These are phyloP conservation scores for Carassius carassius DNA, from an alignment of 2,113 vertebrate genomes.

Conservation along the genomic window DNA sequence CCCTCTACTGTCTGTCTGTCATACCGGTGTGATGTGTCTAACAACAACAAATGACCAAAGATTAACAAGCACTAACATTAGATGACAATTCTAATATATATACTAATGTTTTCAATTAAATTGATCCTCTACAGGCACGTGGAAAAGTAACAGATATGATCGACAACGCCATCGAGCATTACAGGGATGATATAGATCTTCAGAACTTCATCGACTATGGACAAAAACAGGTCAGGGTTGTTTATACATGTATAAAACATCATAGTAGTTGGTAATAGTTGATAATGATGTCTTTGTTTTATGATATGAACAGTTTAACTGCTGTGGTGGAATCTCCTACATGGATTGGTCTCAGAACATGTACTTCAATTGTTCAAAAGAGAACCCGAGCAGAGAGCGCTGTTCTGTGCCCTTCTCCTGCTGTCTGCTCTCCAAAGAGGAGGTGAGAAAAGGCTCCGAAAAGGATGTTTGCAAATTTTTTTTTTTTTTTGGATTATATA, in stretches of 20 bases:
- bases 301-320: constrained; percentile 78
- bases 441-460: constrained; percentile 66
- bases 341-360: constrained; percentile 89
- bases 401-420: constrained; percentile 94
- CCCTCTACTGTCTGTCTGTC: constrained; percentile 45
- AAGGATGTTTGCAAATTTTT: not conserved
- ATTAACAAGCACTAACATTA: not conserved
- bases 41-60: not conserved
- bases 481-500: not conserved
- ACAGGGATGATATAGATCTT: constrained; percentile 87
- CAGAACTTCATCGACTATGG: constrained; percentile 93
- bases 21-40: not conserved
- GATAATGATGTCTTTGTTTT: not conserved
- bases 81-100: not conserved
- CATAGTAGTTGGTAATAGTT: not conserved
- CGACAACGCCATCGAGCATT: constrained; percentile 83
- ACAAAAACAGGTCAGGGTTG: constrained; percentile 81
- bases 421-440: constrained; percentile 73
- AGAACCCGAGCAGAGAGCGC: constrained; percentile 84
- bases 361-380: constrained; percentile 84
- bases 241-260: too few species aligned
- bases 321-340: constrained; percentile 85
- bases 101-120: not conserved
- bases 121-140: constrained; percentile 73
- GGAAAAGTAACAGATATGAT: constrained; percentile 84